Evolutionary conservation across 92 coral and sea anemone species (phyloP), one percentile per base, ranked within the genome.

Genomic region (Actinernus sp.): DNA sequence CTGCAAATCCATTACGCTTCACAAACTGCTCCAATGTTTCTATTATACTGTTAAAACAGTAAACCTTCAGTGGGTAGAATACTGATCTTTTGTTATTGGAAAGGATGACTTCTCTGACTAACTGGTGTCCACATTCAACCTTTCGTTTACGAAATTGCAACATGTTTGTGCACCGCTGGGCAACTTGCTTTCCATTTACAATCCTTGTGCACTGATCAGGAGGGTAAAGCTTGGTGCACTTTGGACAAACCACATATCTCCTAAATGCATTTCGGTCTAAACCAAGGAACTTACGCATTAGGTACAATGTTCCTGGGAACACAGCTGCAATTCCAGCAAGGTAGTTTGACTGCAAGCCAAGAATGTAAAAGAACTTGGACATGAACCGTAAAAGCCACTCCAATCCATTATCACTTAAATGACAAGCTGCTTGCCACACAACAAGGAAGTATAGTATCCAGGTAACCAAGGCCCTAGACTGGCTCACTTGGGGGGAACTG

Each of bases 371-470:
- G 29, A 65, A 31, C 10, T 22, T 47, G 5, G 46, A 31, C 18
- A 78, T 24, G 40, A 68, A 68, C 18, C 60, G 58, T 44, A 68
- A 32, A 4, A 78, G 58, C 63, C 59, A 73, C 40, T 68, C 85
- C 18, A 78, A 55, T n/a, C 66, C 78, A 68, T 78, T 78, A 64
- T 68, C 78, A 68, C 71, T 68, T n/a, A 78, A 47, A 60, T 68
- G 68, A 41, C 58, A 51, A 52, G 59, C 59, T 24, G 71, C 59
- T 31, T 78, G 78, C 78, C 72, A 78, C 2, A 68, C 54, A 33
- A 78, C 26, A 27, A 68, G 20, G 32, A 78, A 78, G 40, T 78
- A 78, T 16, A 68, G 70, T 30, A 78, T 29, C 85, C 78, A 78
- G 0, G 72, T 64, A 16, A 64, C 58, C 14, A 64, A 4, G 10